Conservation (phyloP, 2,888 invertebrate genomes). For the Marronus borbonicus region DNA sequence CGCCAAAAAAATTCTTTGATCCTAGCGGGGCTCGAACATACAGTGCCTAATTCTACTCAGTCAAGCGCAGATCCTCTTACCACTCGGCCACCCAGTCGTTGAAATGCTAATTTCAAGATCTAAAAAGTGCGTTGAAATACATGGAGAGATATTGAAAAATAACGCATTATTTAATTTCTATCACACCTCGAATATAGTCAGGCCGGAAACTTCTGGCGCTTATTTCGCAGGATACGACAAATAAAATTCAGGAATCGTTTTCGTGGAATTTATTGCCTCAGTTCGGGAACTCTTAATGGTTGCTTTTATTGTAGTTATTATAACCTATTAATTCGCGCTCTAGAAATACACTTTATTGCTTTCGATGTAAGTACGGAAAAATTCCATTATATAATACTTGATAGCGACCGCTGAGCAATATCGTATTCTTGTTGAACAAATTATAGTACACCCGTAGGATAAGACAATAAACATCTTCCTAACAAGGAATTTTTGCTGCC, state of each 20-base stretch:
- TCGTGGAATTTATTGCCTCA: slow-evolving; percentile 1
- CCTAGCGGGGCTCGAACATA: too few relatives aligned
- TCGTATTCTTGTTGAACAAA: not conserved
- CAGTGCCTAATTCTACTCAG: too few relatives aligned
- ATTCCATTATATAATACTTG: not conserved
- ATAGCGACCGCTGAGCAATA: not conserved
- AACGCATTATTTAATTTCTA: too few relatives aligned
- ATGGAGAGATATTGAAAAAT: too few relatives aligned
- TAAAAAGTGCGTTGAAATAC: too few relatives aligned
- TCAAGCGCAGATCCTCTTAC: too few relatives aligned
- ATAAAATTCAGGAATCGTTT: slow-evolving; percentile 14
- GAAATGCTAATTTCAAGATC: too few relatives aligned
- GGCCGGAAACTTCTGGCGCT: too few relatives aligned
- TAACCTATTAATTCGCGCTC: not conserved
- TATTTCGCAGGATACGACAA: not conserved
- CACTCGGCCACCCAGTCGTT: too few relatives aligned
- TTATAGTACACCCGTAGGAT: not conserved
- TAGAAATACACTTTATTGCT: not conserved
- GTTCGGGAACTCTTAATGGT: not conserved
- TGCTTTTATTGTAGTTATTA: slow-evolving; percentile 5
- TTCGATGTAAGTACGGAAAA: not conserved
- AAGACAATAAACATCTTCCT: not conserved
- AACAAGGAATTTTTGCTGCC: not conserved
- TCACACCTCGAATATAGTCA: too few relatives aligned
- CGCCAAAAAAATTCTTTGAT: too few relatives aligned